Conservation (phyloP, 2,113 vertebrate genomes). For the Monopterus albus region DNA sequence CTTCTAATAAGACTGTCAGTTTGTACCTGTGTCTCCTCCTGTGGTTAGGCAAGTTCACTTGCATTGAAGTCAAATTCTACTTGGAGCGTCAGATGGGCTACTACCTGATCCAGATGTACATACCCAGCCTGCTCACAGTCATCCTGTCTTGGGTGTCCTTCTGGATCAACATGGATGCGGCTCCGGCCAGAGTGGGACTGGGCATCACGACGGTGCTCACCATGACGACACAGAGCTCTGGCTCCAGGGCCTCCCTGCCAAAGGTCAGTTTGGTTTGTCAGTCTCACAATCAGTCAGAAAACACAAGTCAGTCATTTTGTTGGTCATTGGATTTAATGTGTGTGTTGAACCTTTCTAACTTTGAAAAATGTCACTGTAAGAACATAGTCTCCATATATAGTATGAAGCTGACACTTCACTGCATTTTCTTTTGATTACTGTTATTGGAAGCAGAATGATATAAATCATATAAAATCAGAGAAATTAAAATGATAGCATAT, state of each 20-base stretch:
- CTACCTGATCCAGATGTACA: conserved; percentile 98
- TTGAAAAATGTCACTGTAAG: too few relatives aligned
- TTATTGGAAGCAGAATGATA: too few relatives aligned
- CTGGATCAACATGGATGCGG: conserved; percentile 97
- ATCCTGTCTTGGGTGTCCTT: conserved; percentile 97
- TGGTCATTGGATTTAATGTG: too few relatives aligned
- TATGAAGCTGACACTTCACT: too few relatives aligned
- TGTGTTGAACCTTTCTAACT: too few relatives aligned
- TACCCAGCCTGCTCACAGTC: conserved; percentile 93
- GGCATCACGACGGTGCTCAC: conserved; percentile 97
- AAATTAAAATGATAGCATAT: too few relatives aligned
- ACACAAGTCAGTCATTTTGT: not conserved
- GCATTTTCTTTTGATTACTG: too few relatives aligned
- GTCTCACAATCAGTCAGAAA: not conserved
- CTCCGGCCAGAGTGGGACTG: conserved; percentile 91
- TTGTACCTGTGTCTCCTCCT: conserved; percentile 49
- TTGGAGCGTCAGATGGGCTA: conserved; percentile 97
- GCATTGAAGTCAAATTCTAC: conserved; percentile 96
- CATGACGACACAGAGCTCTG: conserved; percentile 96
- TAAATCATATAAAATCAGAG: too few relatives aligned
- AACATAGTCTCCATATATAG: too few relatives aligned
- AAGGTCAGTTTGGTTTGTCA: conserved; percentile 81
- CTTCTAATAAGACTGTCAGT: conserved; percentile 50
- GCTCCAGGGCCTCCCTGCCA: conserved; percentile 92
- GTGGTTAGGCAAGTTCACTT: conserved; percentile 91